phyloP scores from a whole-genome alignment of 2,888 invertebrate species.

The Lepeophtheirus nordmannii region DNA sequence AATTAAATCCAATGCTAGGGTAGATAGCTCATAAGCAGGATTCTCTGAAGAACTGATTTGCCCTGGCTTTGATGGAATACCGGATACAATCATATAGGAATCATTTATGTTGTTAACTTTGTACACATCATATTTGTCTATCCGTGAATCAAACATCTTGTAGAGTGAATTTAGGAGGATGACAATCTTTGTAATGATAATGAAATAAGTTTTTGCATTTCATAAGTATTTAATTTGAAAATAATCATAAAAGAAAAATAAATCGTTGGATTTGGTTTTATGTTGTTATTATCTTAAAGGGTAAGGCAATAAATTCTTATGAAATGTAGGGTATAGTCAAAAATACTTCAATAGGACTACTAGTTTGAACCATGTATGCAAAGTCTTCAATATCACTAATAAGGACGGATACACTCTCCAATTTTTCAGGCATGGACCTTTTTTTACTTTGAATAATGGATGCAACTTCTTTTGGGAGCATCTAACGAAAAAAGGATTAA shows the following conservation, averaged over 20 bases:
- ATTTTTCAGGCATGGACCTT: not conserved
- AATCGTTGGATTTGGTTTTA: not conserved
- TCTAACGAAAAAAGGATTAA: not conserved
- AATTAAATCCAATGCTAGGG: not conserved
- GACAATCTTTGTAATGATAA: not conserved
- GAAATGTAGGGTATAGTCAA: not conserved
- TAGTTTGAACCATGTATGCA: not conserved
- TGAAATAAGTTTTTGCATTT: not conserved
- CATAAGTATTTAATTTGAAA: not conserved
- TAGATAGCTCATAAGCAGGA: not conserved
- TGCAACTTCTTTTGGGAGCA: not conserved
- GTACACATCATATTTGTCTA: slow-evolving; percentile 5
- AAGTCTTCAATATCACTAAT: not conserved
- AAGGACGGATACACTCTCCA: not conserved
- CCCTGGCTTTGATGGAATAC: not conserved
- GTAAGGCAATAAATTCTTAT: not conserved
- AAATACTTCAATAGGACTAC: slow-evolving; percentile 5
- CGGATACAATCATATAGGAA: not conserved
- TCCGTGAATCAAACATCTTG: not conserved
- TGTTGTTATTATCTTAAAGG: not conserved
- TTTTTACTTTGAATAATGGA: not conserved
- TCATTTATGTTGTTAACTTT: not conserved
- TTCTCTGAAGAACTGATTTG: not conserved
- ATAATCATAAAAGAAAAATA: too few relatives aligned
- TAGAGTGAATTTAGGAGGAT: not conserved